Evolutionary conservation across 2,888 invertebrate species (phyloP), one percentile per base, ranked within the genome.

Genomic region (Himalopsyche anomala): DNA sequence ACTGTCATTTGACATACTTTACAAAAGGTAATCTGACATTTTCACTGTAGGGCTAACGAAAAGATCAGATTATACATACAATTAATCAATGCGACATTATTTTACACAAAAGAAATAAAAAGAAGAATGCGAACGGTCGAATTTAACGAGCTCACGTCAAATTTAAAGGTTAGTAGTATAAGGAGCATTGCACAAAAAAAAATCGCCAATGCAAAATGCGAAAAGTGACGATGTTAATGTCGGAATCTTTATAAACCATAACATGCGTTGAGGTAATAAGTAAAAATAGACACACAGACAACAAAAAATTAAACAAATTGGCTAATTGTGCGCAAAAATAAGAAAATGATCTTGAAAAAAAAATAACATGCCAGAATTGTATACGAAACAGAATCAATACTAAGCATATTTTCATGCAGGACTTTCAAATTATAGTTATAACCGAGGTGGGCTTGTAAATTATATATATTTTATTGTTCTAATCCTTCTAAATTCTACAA

Each of bases 1-100:
- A n/a, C 40, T 62, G 38, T 82, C 62, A 74, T 36, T 74, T 36
- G 74, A 62, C 62, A 82, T 36, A 82, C 82, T 62, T 82, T 82
- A 62, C 62, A 19, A 62, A 82, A 62, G 82, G 62, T 62, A 51
- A 56, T 54, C 45, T 82, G 82, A 82, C 82, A 82, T 82, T 82
- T 74, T 62, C 62, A 40, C 62, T 62, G 17, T 6, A 62, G 42
- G 28, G 4, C 28, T 80, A 45, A 45, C 45, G 45, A 80, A 80
- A 80, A 80, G n/a, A n/a, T 17, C 42, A 19, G 5, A 28, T 36
- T 74, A 9, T 15, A 74, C 38, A 74, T 36, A 38, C 38, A 74
- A 74, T 36, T 38, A 74, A 74, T 74, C 74, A 74, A 74, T 38
- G 38, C 38, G 19, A 11, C 36, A 36, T 36, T 74, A 36, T 74